Conservation (phyloP, 2,113 vertebrate genomes). For the Paramormyrops kingsleyae region DNA sequence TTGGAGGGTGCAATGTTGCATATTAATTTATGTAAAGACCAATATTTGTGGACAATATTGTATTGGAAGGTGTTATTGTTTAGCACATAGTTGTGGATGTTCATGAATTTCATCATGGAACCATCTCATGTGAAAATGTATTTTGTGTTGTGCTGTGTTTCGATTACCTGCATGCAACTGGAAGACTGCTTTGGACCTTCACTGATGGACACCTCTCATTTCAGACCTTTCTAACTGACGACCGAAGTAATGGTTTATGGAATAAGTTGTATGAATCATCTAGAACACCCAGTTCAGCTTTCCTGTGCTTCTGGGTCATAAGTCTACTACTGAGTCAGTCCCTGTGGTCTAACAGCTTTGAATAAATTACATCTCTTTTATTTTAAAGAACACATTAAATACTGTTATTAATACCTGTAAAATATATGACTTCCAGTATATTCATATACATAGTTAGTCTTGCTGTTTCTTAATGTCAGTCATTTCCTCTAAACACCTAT, state of each 20-base stretch:
- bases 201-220: background rate
- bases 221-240: background rate
- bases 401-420: background rate
- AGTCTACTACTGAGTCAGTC: background rate
- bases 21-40: background rate
- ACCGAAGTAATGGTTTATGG: background rate
- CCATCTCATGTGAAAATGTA: background rate
- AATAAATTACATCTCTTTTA: background rate
- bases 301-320: background rate
- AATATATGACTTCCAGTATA: background rate
- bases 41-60: background rate
- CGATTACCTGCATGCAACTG: background rate
- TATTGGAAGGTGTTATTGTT: background rate
- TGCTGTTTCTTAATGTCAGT: background rate
- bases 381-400: background rate
- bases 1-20: background rate
- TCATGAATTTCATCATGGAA: background rate
- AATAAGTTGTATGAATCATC: background rate
- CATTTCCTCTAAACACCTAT: background rate
- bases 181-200: background rate
- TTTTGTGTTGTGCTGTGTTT: background rate
- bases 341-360: background rate
- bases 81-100: background rate
- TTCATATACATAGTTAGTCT: background rate
- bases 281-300: background rate